Base-by-base conservation (phyloP, 2,888 invertebrate genomes). In the Melanchra persicariae region DNA sequence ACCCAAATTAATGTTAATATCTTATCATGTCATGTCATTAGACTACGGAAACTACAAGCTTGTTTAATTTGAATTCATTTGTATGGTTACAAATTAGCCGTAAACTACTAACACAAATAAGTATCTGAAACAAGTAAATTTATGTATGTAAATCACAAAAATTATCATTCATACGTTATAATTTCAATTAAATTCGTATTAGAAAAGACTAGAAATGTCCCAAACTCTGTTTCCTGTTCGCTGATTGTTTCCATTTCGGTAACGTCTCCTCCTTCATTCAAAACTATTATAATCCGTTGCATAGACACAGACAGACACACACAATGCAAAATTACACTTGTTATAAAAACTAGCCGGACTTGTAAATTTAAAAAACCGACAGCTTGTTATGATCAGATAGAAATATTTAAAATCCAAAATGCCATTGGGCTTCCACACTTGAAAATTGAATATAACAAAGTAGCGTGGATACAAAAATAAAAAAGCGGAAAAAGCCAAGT, bases 11-110 rank as follows among this genome's bases (percentile, higher is more conserved):
- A 51, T 62, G 40, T 65, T 22, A 37, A 49, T 60, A 22, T 22
- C 15, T 34, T 60, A 55, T 49, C 57, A 52, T 52, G 22, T 72
- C 59, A 63, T 63, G 73, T 73, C 51, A 63, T 24, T 67, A 63
- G 54, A 51, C 58, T 49, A 54, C 24, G 47, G 24, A 37, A 43
- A 10, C 6, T 47, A 24, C 34, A 58, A 51, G 34, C n/a, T 19
- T 8, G 22, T 30, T 47, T 12, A 19, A 40, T 45, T 52, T 37
- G 15, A 24, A n/a, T 26, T 26, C 19, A 40, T 40, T 40, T 40
- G 40, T 8, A 12, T 6, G 7, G 17, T 37, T 15, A 15, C 7
- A 8, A 47, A 47, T 26, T 22, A 3, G 5, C 22, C 37, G 15
- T 37, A 57, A 55, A 55, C 55, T 26, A 55, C 12, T 22, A 47